Percentiles rank a stretch among this genome's conserved stretches.
phyloP scores from a whole-genome alignment of 2,113 vertebrate genomes.

The Syrmaticus mikado region DNA sequence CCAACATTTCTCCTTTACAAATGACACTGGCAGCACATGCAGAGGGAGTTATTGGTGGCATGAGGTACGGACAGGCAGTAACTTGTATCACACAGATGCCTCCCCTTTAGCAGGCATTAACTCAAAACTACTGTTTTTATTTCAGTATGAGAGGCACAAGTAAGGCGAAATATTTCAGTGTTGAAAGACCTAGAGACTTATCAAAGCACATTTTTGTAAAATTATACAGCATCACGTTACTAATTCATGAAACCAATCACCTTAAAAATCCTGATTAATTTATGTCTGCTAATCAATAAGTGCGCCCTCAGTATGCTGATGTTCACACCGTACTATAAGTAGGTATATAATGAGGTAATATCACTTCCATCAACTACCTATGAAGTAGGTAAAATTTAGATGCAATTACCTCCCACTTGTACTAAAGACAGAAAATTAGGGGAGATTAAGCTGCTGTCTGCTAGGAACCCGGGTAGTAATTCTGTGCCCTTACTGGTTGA shows the following conservation, averaged over 20 bases:
- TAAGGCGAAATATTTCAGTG: not conserved
- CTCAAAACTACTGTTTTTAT: not conserved
- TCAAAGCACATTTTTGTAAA: not conserved
- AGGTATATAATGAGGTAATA: not conserved
- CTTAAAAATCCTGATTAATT: not conserved
- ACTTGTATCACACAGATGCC: accelerated
- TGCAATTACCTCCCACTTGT: not conserved
- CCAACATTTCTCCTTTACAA: not conserved
- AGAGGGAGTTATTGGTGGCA: accelerated
- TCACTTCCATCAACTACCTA: not conserved
- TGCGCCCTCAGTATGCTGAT: not conserved
- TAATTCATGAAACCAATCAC: not conserved
- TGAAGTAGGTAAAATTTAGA: not conserved
- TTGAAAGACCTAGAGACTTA: not conserved
- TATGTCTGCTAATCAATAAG: not conserved
- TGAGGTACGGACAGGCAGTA: not conserved
- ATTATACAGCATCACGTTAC: not conserved
- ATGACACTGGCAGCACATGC: accelerated
- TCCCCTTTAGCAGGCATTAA: not conserved
- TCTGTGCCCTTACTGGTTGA: not conserved
- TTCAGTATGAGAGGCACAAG: not conserved
- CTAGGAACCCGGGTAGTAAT: not conserved
- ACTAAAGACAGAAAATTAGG: not conserved
- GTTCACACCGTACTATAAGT: not conserved
- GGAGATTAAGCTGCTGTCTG: not conserved